Evolutionary conservation across 2,888 invertebrate species (phyloP), one percentile per base, ranked within the genome.

Genomic region (Diaperis boleti): DNA sequence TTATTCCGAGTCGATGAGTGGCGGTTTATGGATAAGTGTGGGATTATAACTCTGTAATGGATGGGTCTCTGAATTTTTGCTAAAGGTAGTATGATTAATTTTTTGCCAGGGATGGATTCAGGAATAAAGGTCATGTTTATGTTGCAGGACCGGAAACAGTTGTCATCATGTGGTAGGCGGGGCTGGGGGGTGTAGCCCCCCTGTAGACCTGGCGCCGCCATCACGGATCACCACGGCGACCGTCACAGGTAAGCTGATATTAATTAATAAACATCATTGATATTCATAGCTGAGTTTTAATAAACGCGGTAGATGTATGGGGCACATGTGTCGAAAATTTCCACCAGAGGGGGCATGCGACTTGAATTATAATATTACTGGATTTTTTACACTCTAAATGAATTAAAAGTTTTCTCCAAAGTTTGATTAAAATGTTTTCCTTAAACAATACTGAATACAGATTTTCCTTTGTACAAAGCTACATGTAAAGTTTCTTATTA

Each of bases 201-300:
- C 81, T 79, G 78, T 76, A 78, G 79, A 80, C 80, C 81, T 81
- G 81, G 81, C 81, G 81, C 80, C 81, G 78, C 79, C 81, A 81
- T 78, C 76, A 81, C 81, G 81, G 82, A 81, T 79, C 81, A 81
- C 77, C 78, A 82, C 82, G 82, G 80, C 81, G 80, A 79, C 81
- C 81, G 78, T 76, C 76, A 82, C 81, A 82, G 81, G 82, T 81
- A 74, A 72, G 69, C 55, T 41, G 29, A 8, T 39, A 8, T 44
- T 63, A 57, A 62, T 62, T 57, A 62, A 65, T 54, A 62, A 47
- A 66, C 52, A 59, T 62, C 56, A 35, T 20, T 47, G 57, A 44
- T 33, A 44, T 44, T 56, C 44, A 56, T 20, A 35, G 41, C 15
- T 17, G 18, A 26, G 14, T 59, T 55, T 62, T 57, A 61, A 56